These are phyloP conservation scores for Drosophila aldrichi DNA, from an alignment of 2,888 invertebrate genomes.

Conservation along the genomic window DNA sequence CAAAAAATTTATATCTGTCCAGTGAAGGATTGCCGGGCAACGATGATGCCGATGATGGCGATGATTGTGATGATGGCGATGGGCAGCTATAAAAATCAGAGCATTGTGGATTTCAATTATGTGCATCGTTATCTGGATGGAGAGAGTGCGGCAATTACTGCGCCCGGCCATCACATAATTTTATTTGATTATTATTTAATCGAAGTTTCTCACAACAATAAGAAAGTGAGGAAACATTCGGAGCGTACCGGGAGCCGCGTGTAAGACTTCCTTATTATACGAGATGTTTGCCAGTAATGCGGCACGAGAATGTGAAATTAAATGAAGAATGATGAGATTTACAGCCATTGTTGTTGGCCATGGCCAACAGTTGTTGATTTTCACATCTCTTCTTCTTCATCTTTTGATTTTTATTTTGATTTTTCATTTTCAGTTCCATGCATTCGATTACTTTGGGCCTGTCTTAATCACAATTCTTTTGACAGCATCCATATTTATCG, in stretches of 20 bases:
- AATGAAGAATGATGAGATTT: constrained; percentile 79
- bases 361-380: constrained; percentile 7
- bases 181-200: constrained; percentile 75
- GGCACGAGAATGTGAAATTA: constrained; percentile 64
- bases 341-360: constrained; percentile 47
- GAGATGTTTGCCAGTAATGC: constrained; percentile 25
- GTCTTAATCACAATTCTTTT: constrained; percentile 33
- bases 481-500: constrained; percentile 20
- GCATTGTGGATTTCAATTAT: constrained; percentile 73
- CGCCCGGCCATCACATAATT: constrained; percentile 63
- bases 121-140: constrained; percentile 37
- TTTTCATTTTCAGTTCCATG: neutral
- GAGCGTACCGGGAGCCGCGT: constrained; percentile 3
- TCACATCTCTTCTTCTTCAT: neutral
- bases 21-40: constrained; percentile 35
- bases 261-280: constrained; percentile 10
- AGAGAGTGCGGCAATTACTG: constrained; percentile 41
- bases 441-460: constrained; percentile 27
- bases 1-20: constrained; percentile 44
- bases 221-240: constrained; percentile 35
- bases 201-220: constrained; percentile 76
- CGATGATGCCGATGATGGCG: constrained; percentile 1
- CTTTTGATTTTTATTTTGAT: neutral
- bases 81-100: constrained; percentile 59
- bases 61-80: constrained; percentile 1